A percentile compares a stretch with the other conserved stretches of the same genome.
Evolutionary conservation across 2,888 invertebrate species (phyloP).

Genomic region (Drosophila algonquin): DNA sequence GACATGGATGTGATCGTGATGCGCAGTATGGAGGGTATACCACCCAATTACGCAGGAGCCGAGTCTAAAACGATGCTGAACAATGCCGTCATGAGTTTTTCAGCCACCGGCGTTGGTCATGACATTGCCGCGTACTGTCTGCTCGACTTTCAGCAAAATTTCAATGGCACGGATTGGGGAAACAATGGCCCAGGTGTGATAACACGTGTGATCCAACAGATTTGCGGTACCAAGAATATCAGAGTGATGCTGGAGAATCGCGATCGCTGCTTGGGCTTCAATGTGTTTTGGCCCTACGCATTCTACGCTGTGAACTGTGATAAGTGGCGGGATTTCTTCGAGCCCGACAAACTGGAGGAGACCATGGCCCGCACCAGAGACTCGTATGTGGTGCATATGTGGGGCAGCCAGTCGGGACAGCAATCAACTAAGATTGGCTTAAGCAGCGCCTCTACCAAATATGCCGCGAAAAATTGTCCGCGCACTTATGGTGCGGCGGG

Average conservation of each 20-base stretch:
- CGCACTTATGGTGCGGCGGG: slow-evolving; percentile 78
- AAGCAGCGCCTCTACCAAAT: slow-evolving; percentile 78
- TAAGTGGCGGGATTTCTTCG: slow-evolving; percentile 87
- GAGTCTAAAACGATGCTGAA: slow-evolving; percentile 86
- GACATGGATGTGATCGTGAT: slow-evolving; percentile 90
- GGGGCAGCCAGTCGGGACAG: slow-evolving; percentile 79
- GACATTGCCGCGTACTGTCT: slow-evolving; percentile 86
- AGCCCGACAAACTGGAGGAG: slow-evolving; percentile 80
- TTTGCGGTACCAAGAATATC: slow-evolving; percentile 85
- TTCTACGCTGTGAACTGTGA: slow-evolving; percentile 88
- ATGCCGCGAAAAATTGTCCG: slow-evolving; percentile 81
- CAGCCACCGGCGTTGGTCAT: slow-evolving; percentile 85
- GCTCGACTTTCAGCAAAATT: slow-evolving; percentile 85
- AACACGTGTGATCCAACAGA: slow-evolving; percentile 86
- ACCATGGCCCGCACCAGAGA: slow-evolving; percentile 66
- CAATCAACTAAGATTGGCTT: slow-evolving; percentile 73
- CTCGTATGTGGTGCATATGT: slow-evolving; percentile 80
- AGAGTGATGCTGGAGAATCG: slow-evolving; percentile 84
- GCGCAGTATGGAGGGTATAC: slow-evolving; percentile 82
- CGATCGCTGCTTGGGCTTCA: slow-evolving; percentile 86
- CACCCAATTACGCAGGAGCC: slow-evolving; percentile 87
- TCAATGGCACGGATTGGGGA: slow-evolving; percentile 86
- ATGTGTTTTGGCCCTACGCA: slow-evolving; percentile 85
- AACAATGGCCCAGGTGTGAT: slow-evolving; percentile 85
- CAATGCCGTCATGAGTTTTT: slow-evolving; percentile 86